Evolutionary conservation across 2,888 invertebrate genomes (phyloP).

Genomic region (Frankliniella intonsa): DNA sequence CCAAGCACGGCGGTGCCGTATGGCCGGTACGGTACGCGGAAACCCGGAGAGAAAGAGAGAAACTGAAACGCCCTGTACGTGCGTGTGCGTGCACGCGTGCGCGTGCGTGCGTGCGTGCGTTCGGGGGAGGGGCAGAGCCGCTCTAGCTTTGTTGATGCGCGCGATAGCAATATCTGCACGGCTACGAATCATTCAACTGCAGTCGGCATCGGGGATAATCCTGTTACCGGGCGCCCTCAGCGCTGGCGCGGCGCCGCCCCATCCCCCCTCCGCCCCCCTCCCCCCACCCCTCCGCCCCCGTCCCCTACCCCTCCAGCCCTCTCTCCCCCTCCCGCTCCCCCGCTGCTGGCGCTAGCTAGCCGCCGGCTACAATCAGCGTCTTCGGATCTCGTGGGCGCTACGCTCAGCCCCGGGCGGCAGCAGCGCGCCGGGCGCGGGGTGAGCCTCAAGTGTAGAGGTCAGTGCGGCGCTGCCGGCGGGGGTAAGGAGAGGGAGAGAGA

Average conservation of each 20-base stretch:
- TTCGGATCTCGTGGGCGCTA: background rate
- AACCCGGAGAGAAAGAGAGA: too few species aligned
- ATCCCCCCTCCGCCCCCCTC: background rate
- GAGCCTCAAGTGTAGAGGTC: too few species aligned
- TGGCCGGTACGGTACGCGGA: too few species aligned
- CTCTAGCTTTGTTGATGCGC: too few species aligned
- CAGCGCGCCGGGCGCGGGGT: background rate
- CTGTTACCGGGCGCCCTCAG: background rate
- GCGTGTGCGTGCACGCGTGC: background rate
- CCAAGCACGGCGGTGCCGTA: too few species aligned
- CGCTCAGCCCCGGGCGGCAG: background rate
- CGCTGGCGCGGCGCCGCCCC: background rate
- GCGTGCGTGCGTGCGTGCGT: background rate
- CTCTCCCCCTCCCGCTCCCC: background rate
- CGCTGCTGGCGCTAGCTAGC: background rate
- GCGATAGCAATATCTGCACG: background rate
- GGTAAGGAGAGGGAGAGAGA: too few species aligned
- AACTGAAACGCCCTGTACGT: too few species aligned
- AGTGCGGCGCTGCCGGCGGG: too few species aligned
- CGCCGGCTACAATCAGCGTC: background rate
- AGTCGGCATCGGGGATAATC: background rate
- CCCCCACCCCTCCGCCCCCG: background rate
- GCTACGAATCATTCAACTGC: conserved; percentile 11
- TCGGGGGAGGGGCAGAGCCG: background rate
- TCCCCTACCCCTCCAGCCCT: background rate